Evolutionary conservation across 2,113 vertebrate species (phyloP).

Genomic region (Macquaria australasica): DNA sequence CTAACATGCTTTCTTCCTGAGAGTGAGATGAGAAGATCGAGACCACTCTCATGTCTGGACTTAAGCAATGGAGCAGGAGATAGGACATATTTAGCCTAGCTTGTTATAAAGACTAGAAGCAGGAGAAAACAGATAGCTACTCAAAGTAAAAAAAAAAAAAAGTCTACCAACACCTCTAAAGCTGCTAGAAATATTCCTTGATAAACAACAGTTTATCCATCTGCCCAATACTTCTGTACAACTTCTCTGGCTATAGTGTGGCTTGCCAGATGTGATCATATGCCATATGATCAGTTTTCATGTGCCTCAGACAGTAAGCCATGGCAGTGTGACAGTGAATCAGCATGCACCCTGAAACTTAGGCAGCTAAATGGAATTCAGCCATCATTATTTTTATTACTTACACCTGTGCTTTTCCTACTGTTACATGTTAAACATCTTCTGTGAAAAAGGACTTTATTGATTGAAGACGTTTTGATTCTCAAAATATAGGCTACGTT

Average conservation of each 20-base stretch:
- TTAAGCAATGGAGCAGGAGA: background rate
- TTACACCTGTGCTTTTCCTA: background rate
- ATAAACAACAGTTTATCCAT: too few relatives aligned
- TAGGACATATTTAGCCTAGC: background rate
- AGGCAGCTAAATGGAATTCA: constrained; percentile 15
- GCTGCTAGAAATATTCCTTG: too few relatives aligned
- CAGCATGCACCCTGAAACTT: background rate
- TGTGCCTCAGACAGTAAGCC: background rate
- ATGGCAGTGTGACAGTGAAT: background rate
- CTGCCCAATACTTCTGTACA: too few relatives aligned
- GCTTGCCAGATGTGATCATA: background rate
- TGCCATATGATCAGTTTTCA: background rate
- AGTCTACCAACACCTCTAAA: background rate
- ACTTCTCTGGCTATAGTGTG: too few relatives aligned
- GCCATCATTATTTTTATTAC: constrained; percentile 9
- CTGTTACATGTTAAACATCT: background rate
- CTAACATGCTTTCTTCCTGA: background rate
- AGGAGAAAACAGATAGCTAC: background rate
- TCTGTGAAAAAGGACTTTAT: background rate
- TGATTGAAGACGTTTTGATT: background rate
- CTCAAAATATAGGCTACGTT: background rate
- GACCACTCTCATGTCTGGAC: background rate
- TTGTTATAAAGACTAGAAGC: background rate
- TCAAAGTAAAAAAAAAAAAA: background rate
- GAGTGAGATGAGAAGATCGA: background rate